phyloP scores from a whole-genome alignment of 2,113 vertebrate species.

The Ailuropoda melanoleuca region DNA sequence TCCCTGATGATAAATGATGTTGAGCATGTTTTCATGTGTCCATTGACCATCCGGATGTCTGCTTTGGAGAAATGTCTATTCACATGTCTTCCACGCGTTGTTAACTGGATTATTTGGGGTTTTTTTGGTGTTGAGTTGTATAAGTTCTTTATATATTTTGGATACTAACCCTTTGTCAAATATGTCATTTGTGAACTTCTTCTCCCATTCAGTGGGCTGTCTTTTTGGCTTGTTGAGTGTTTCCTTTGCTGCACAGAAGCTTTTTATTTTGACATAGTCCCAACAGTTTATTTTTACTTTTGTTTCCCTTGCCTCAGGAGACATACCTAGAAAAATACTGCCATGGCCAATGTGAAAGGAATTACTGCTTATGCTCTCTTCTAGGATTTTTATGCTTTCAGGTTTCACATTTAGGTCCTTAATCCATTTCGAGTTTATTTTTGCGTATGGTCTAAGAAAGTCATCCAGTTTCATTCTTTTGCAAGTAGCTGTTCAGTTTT shows the following conservation, averaged over 20 bases:
- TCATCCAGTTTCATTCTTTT: not conserved
- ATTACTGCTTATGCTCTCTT: not conserved
- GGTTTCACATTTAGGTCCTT: not conserved
- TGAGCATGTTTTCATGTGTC: not conserved
- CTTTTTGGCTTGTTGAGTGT: not conserved
- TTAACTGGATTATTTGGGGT: not conserved
- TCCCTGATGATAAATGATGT: not conserved
- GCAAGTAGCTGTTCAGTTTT: not conserved
- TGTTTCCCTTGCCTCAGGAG: not conserved
- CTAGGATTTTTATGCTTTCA: not conserved
- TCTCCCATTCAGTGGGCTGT: not conserved
- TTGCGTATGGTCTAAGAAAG: not conserved
- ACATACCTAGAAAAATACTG: not conserved
- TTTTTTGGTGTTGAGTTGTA: not conserved
- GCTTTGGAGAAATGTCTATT: not conserved
- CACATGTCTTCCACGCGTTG: not conserved
- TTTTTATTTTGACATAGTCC: not conserved
- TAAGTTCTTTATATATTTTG: not conserved
- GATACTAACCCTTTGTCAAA: not conserved
- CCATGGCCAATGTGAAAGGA: not conserved
- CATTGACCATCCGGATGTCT: not conserved
- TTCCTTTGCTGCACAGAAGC: not conserved
- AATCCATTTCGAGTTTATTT: not conserved
- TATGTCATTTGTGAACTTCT: not conserved
- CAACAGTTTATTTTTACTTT: not conserved